Evolutionary conservation across 1,140 invertebrate species (phyloP).

Genomic region (Ganaspis sp.): DNA sequence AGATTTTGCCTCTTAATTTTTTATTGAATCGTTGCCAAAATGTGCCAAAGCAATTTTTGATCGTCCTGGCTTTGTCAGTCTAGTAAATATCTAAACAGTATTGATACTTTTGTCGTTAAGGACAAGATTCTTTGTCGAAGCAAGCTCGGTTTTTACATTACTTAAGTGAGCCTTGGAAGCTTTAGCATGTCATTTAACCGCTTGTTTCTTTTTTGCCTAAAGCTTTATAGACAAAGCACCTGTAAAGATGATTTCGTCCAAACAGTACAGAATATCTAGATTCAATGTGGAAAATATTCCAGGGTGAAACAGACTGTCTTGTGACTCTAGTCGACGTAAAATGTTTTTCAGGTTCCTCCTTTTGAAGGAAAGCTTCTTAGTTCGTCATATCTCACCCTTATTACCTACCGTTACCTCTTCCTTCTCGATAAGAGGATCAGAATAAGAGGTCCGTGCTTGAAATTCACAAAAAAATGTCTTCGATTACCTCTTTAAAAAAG

Average conservation of each 20-base stretch:
- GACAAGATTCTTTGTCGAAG: neutral
- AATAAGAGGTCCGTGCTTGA: constrained; percentile 32
- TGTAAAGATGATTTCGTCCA: neutral
- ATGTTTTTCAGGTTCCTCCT: constrained; percentile 33
- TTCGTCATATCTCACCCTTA: constrained; percentile 57
- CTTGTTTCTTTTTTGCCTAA: neutral
- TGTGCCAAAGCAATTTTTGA: neutral
- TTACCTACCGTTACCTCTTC: constrained; percentile 56
- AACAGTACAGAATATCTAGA: neutral
- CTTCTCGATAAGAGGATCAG: constrained; percentile 66
- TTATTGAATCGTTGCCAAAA: neutral
- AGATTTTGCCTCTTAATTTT: neutral
- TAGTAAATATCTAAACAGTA: neutral
- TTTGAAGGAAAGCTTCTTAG: constrained; percentile 60
- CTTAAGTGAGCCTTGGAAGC: neutral
- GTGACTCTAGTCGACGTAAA: constrained; percentile 5
- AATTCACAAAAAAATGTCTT: constrained; percentile 53
- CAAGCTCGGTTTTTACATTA: neutral
- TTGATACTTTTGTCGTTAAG: neutral
- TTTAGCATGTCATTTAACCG: neutral
- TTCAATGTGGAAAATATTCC: neutral
- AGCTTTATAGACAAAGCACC: constrained; percentile 16
- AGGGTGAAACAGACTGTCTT: constrained; percentile 24
- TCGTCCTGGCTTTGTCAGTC: neutral
- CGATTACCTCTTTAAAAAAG: neutral